Conservation (phyloP, 2,113 vertebrate species). For the Hemibagrus wyckioides region DNA sequence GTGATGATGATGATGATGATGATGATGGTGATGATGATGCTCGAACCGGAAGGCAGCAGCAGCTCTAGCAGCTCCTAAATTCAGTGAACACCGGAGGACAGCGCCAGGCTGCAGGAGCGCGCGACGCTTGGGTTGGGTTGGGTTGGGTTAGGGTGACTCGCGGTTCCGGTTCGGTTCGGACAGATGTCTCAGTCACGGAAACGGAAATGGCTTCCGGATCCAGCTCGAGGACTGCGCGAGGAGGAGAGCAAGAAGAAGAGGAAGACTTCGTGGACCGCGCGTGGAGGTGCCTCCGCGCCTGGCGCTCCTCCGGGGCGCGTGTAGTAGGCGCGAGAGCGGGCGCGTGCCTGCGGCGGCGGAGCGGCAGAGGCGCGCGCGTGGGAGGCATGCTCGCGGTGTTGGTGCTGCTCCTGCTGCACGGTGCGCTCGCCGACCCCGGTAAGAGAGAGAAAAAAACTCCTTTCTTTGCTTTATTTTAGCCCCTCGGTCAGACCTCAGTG, state of each 20-base stretch:
- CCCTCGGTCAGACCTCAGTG: not conserved
- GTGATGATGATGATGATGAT: not conserved
- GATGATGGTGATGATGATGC: not conserved
- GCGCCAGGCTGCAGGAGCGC: slow-evolving; percentile 14
- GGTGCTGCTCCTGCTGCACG: slow-evolving; percentile 8
- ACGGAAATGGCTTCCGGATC: slow-evolving; percentile 32
- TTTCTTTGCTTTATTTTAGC: not conserved
- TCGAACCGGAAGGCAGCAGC: not conserved
- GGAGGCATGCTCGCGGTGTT: not conserved
- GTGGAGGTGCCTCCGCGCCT: not conserved
- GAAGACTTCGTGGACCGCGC: not conserved
- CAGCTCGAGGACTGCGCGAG: slow-evolving; percentile 9
- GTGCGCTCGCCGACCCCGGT: not conserved
- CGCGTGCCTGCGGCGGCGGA: not conserved
- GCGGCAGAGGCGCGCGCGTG: not conserved
- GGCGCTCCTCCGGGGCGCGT: slow-evolving; percentile 10
- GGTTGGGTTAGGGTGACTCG: not conserved
- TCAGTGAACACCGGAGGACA: not conserved
- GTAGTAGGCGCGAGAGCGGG: not conserved
- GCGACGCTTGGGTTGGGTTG: not conserved
- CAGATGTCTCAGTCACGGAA: slow-evolving; percentile 38
- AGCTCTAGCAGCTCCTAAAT: not conserved
- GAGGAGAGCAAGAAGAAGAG: not conserved
- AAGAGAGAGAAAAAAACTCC: not conserved
- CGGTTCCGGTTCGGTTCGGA: slow-evolving; percentile 22